Evolutionary conservation across 2,888 invertebrate genomes (phyloP).

Genomic region (Glyphotaelius pellucidus): DNA sequence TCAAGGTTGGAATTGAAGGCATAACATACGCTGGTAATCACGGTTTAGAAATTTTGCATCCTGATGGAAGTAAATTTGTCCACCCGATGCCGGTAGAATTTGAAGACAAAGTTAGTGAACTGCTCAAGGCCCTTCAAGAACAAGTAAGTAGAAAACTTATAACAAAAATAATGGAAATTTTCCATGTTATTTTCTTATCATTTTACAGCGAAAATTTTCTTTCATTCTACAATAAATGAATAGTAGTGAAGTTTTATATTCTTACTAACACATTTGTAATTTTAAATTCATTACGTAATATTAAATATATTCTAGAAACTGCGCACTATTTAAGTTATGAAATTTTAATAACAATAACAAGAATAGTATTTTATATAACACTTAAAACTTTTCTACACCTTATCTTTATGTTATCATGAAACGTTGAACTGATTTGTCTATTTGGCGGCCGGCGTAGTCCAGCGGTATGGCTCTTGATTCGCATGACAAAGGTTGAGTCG

Average conservation of each 20-base stretch:
- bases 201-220: neutral
- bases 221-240: neutral
- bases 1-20: conserved; percentile 88
- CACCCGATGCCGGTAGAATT: conserved; percentile 93
- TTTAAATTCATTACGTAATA: neutral
- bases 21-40: conserved; percentile 95
- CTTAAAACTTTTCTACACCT: neutral
- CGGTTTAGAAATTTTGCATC: conserved; percentile 91
- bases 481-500: too few relatives aligned
- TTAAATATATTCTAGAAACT: neutral
- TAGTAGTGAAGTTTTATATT: neutral
- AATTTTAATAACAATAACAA: neutral
- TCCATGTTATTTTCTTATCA: neutral
- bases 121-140: conserved; percentile 89
- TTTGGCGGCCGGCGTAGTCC: too few relatives aligned
- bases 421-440: neutral
- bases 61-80: conserved; percentile 93
- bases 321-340: neutral
- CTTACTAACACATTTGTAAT: neutral
- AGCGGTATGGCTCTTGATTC: too few relatives aligned
- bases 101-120: conserved; percentile 86
- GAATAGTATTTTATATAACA: neutral
- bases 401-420: neutral
- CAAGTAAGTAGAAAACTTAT: conserved; percentile 75
- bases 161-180: neutral